Conservation (phyloP, 2,113 vertebrate genomes). For the Xyliphius kryptos region DNA sequence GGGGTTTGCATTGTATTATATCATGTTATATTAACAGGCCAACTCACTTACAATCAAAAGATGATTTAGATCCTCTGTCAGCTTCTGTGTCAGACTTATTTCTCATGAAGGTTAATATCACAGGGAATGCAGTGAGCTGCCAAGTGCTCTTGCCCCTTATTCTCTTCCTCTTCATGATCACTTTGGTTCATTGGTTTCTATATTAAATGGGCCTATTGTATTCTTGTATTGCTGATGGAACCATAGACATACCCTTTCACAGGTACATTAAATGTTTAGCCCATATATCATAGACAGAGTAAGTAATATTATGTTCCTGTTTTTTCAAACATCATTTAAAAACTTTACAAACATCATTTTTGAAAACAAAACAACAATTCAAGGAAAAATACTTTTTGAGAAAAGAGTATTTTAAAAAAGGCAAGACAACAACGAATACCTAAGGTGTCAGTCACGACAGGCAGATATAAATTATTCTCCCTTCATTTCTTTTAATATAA, state of each 20-base stretch:
- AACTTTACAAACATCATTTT: too few relatives aligned
- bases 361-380: too few relatives aligned
- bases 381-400: too few relatives aligned
- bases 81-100: conserved; percentile 40
- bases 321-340: too few relatives aligned
- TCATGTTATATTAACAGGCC: too few relatives aligned
- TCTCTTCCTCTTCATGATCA: conserved; percentile 29
- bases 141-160: conserved; percentile 26
- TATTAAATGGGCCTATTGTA: conserved; percentile 41
- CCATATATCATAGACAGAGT: too few relatives aligned
- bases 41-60: conserved; percentile 37
- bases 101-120: conserved; percentile 36
- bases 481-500: not conserved
- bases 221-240: conserved; percentile 25
- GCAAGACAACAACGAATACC: too few relatives aligned
- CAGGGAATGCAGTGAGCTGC: conserved; percentile 32
- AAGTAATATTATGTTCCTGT: too few relatives aligned
- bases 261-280: conserved; percentile 21
- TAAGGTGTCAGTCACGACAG: too few relatives aligned
- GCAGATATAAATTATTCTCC: not conserved
- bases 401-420: too few relatives aligned
- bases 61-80: conserved; percentile 43
- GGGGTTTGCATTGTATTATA: too few relatives aligned
- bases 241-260: conserved; percentile 33
- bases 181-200: conserved; percentile 18